Percentiles rank a stretch among this genome's conserved stretches.
phyloP scores from a whole-genome alignment of 2,888 invertebrate genomes.

The Euclidia mi region DNA sequence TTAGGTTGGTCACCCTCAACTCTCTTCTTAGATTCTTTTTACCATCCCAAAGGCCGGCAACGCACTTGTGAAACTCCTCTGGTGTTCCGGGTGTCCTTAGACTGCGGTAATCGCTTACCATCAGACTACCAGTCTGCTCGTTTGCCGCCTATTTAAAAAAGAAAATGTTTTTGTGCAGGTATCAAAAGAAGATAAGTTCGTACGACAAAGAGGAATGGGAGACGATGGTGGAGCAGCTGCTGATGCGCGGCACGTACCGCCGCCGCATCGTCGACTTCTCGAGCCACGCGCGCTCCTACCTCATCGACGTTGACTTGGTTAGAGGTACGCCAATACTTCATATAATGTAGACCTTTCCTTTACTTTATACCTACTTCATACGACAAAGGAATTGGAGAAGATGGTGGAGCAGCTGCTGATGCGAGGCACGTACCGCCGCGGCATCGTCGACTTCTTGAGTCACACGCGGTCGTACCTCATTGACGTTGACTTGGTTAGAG shows the following conservation, averaged over 20 bases:
- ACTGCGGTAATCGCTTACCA: too few relatives aligned
- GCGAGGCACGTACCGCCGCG: slow-evolving; percentile 86
- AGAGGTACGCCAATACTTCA: slow-evolving; percentile 91
- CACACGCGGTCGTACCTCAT: slow-evolving; percentile 97
- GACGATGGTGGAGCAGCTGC: slow-evolving; percentile 96
- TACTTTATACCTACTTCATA: too few relatives aligned
- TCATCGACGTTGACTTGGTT: slow-evolving; percentile 98
- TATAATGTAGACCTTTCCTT: neutral
- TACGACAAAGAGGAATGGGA: slow-evolving; percentile 99
- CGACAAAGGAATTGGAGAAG: slow-evolving; percentile 99
- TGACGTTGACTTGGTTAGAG: slow-evolving; percentile 98
- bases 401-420: slow-evolving; percentile 94
- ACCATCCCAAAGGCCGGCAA: too few relatives aligned
- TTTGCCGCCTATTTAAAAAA: too few relatives aligned
- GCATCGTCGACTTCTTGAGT: slow-evolving; percentile 95
- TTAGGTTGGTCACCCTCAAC: too few relatives aligned
- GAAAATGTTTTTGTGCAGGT: slow-evolving; percentile 90
- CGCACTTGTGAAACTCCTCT: too few relatives aligned
- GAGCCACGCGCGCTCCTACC: slow-evolving; percentile 96
- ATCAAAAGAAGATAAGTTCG: slow-evolving; percentile 98
- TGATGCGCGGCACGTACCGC: slow-evolving; percentile 85
- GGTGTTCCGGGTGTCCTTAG: too few relatives aligned
- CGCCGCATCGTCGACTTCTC: slow-evolving; percentile 95
- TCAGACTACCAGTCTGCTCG: too few relatives aligned
- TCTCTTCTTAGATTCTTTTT: too few relatives aligned